A percentile compares a stretch with the other conserved stretches of the same genome.
Conservation (phyloP, 2,797 vertebrate genomes). For the Aphelocoma californica region DNA sequence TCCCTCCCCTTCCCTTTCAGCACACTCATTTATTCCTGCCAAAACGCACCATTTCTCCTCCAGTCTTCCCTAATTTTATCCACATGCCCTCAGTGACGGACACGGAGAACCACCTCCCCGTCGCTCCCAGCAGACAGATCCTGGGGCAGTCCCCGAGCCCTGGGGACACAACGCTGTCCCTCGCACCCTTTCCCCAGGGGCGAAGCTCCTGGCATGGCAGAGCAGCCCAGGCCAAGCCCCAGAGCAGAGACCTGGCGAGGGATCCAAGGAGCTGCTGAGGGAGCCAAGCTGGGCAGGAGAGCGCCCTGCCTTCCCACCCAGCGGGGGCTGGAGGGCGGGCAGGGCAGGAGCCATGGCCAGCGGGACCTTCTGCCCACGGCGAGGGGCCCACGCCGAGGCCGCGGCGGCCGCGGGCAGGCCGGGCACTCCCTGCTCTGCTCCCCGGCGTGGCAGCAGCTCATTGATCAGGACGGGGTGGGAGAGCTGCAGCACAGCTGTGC, state of each 20-base stretch:
- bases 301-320: not conserved
- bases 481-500: too few relatives aligned
- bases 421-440: too few relatives aligned
- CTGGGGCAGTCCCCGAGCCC: not conserved
- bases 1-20: constrained; percentile 9
- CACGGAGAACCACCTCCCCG: not conserved
- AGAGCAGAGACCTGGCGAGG: not conserved
- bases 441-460: not conserved
- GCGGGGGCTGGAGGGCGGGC: not conserved
- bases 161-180: not conserved
- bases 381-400: not conserved
- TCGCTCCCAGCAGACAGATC: not conserved
- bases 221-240: not conserved
- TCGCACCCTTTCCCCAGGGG: not conserved
- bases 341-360: not conserved
- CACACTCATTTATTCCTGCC: not conserved
- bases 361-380: rapidly evolving
- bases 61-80: not conserved
- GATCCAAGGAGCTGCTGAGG: not conserved
- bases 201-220: not conserved
- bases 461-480: too few relatives aligned
- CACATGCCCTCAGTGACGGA: not conserved
- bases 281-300: not conserved
- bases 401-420: too few relatives aligned
- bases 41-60: not conserved